phyloP scores from a whole-genome alignment of 1,140 invertebrate genomes.

The Lordiphosa clarofinis region DNA sequence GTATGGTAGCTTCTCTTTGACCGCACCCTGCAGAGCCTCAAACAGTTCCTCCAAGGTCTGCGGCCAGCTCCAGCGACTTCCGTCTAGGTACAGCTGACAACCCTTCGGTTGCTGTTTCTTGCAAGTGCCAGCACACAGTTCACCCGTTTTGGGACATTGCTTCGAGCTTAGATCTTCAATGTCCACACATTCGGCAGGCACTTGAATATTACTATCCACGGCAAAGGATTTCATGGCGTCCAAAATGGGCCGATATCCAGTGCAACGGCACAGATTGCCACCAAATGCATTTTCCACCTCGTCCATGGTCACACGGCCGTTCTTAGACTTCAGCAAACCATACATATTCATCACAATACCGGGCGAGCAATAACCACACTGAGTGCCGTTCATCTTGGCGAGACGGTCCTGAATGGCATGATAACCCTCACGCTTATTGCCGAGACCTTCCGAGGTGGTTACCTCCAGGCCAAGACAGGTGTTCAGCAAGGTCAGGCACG shows the following conservation, averaged over 20 bases:
- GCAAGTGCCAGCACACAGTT: conserved; percentile 50
- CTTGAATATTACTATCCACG: conserved; percentile 85
- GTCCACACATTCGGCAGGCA: conserved; percentile 71
- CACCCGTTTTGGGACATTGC: conserved; percentile 60
- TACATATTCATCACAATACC: conserved; percentile 94
- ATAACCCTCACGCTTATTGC: conserved; percentile 85
- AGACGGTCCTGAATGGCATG: conserved; percentile 85
- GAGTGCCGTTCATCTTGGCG: conserved; percentile 87
- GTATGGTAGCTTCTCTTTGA: conserved; percentile 72
- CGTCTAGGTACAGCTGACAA: conserved; percentile 58
- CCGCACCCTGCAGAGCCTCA: conserved; percentile 81
- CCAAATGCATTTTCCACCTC: conserved; percentile 89
- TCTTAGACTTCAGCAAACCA: conserved; percentile 82
- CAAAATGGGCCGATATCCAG: conserved; percentile 91
- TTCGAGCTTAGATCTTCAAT: conserved; percentile 65
- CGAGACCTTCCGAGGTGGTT: conserved; percentile 89
- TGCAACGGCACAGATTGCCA: conserved; percentile 92
- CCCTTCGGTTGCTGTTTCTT: conserved; percentile 38
- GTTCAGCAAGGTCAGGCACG: conserved; percentile 86
- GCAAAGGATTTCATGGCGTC: conserved; percentile 90
- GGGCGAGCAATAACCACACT: conserved; percentile 91
- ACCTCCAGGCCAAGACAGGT: conserved; percentile 88
- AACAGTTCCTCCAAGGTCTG: conserved; percentile 82
- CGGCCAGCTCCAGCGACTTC: conserved; percentile 68
- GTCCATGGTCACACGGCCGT: conserved; percentile 83